Conservation (phyloP, 2,888 invertebrate genomes). For the Cryptus armator region DNA sequence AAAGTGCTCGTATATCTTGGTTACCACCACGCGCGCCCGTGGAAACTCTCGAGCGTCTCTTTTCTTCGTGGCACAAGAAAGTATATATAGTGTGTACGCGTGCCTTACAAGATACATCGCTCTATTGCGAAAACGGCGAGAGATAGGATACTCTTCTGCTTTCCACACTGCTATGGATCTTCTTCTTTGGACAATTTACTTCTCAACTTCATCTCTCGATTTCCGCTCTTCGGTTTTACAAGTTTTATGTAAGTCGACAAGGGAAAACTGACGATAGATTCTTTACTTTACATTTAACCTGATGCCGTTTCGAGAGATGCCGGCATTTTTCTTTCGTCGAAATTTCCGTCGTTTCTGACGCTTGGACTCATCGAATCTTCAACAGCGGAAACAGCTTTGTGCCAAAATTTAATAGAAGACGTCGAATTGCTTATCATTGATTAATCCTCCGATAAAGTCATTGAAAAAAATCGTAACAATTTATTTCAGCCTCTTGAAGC, state of each 20-base stretch:
- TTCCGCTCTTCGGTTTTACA: slow-evolving; percentile 26
- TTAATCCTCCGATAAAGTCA: too few species aligned
- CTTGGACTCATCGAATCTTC: neutral
- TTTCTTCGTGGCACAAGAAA: slow-evolving; percentile 54
- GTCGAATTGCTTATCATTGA: too few species aligned
- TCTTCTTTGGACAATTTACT: slow-evolving; percentile 14
- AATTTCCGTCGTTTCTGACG: neutral
- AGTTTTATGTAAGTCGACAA: slow-evolving; percentile 28
- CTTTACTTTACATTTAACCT: neutral
- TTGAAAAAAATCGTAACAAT: too few species aligned
- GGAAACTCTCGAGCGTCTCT: slow-evolving; percentile 72
- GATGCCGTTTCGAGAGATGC: neutral
- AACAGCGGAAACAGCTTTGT: neutral
- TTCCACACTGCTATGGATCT: slow-evolving; percentile 7
- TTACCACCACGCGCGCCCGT: slow-evolving; percentile 76
- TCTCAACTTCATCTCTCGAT: slow-evolving; percentile 28
- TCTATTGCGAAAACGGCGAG: slow-evolving; percentile 24
- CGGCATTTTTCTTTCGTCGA: neutral
- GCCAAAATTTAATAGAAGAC: too few species aligned
- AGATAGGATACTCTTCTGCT: slow-evolving; percentile 9
- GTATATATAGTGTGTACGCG: slow-evolving; percentile 47
- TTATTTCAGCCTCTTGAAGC: too few species aligned
- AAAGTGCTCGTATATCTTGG: slow-evolving; percentile 83
- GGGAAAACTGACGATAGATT: slow-evolving; percentile 1
- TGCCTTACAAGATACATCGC: slow-evolving; percentile 51